Evolutionary conservation across 35 echinoderm and acorn worm genomes (phyloP).

Genomic region (Amphiura filiformis): DNA sequence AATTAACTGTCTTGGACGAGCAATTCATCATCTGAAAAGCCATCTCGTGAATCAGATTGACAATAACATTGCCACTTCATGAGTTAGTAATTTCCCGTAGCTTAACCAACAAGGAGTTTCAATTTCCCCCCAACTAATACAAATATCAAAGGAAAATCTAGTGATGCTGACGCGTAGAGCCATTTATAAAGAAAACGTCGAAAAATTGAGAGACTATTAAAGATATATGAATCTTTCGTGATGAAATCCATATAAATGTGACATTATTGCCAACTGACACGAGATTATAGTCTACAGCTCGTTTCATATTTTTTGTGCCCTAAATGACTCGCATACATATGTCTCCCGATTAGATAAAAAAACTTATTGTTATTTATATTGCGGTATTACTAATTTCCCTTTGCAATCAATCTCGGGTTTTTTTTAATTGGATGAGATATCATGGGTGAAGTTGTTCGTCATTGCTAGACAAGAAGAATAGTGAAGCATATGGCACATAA

Average conservation of each 20-base stretch:
- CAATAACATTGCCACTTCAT: not conserved
- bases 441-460: not conserved
- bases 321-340: not conserved
- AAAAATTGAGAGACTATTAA: not conserved
- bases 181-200: too few species aligned
- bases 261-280: not conserved
- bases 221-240: not conserved
- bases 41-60: not conserved
- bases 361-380: not conserved
- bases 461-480: not conserved
- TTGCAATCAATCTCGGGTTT: not conserved
- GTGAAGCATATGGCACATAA: too few species aligned
- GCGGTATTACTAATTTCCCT: not conserved
- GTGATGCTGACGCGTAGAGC: too few species aligned
- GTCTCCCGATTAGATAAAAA: not conserved
- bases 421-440: not conserved
- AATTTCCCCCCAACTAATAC: not conserved
- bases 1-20: not conserved
- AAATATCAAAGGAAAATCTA: not conserved
- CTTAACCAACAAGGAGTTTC: not conserved
- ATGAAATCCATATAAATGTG: not conserved
- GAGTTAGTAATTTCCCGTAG: constrained; percentile 1
- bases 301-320: not conserved
- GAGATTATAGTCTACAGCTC: too few species aligned
- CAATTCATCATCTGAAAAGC: constrained; percentile 1